These are phyloP conservation scores for Thereva unica DNA, from an alignment of 2,888 invertebrate species.

Conservation along the genomic window DNA sequence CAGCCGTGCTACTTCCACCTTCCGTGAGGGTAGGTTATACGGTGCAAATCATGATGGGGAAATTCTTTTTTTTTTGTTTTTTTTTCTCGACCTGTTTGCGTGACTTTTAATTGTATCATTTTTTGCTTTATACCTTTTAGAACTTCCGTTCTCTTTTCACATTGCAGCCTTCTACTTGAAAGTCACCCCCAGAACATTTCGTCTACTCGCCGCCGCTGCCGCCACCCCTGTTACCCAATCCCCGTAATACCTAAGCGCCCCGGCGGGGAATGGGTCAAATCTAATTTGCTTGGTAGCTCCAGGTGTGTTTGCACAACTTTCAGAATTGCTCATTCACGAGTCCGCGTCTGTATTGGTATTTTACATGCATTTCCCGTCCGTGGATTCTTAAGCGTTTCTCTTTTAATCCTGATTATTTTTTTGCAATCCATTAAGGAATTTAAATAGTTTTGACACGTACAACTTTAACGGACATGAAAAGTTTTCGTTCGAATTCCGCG, in stretches of 20 bases:
- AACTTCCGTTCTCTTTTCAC: constrained; percentile 11
- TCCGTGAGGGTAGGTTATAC: constrained; percentile 1
- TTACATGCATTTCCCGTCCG: constrained; percentile 7
- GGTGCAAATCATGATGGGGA: not conserved
- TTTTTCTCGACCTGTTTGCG: constrained; percentile 10
- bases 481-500: too few relatives aligned
- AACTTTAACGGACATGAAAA: too few relatives aligned
- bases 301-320: constrained; percentile 18
- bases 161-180: too few relatives aligned
- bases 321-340: constrained; percentile 18
- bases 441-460: too few relatives aligned
- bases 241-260: too few relatives aligned
- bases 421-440: too few relatives aligned
- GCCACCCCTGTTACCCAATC: too few relatives aligned
- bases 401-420: too few relatives aligned
- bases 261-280: constrained; percentile 1
- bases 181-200: too few relatives aligned
- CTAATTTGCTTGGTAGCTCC: constrained; percentile 9
- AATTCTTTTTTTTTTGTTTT: constrained; percentile 1
- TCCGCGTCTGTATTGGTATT: not conserved
- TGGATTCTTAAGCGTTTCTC: not conserved
- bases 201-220: too few relatives aligned
- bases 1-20: too few relatives aligned
- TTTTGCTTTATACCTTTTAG: not conserved
- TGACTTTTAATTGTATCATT: constrained; percentile 20